Conservation (phyloP, 2,888 invertebrate genomes). For the Venustoraphidia nigricollis region DNA sequence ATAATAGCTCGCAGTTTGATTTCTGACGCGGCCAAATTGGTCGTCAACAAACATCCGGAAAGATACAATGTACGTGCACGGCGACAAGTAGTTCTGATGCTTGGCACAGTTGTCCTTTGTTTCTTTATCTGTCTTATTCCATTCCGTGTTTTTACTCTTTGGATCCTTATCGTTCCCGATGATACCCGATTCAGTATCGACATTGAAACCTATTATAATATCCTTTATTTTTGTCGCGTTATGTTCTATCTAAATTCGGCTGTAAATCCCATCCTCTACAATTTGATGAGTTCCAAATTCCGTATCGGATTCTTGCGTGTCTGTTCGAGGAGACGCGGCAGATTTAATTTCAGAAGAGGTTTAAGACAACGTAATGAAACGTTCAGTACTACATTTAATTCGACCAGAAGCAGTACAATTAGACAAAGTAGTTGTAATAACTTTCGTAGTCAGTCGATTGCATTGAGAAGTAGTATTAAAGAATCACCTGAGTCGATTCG, state of each 20-base stretch:
- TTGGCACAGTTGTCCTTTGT: slow-evolving; percentile 71
- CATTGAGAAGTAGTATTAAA: slow-evolving; percentile 19
- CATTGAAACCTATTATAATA: slow-evolving; percentile 62
- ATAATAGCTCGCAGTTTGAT: slow-evolving; percentile 73
- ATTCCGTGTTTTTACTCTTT: slow-evolving; percentile 66
- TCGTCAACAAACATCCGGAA: slow-evolving; percentile 55
- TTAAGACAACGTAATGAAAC: slow-evolving; percentile 32
- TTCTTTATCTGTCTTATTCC: slow-evolving; percentile 83
- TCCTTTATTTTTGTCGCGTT: slow-evolving; percentile 70
- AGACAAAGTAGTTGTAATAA: slow-evolving; percentile 25
- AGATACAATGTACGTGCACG: slow-evolving; percentile 56
- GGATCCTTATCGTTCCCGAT: slow-evolving; percentile 63
- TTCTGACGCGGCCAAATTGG: slow-evolving; percentile 47
- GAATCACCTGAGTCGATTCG: slow-evolving; percentile 37
- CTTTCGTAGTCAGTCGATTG: slow-evolving; percentile 13
- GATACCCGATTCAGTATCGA: slow-evolving; percentile 53
- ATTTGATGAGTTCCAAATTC: slow-evolving; percentile 83
- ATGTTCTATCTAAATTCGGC: slow-evolving; percentile 84
- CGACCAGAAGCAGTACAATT: slow-evolving; percentile 25
- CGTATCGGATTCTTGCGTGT: slow-evolving; percentile 61
- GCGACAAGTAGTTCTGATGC: slow-evolving; percentile 73
- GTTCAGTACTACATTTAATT: slow-evolving; percentile 38
- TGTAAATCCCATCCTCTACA: slow-evolving; percentile 82
- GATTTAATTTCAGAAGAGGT: slow-evolving; percentile 29
- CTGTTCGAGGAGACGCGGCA: slow-evolving; percentile 38